Evolutionary conservation across 2,888 invertebrate species (phyloP).

Genomic region (Andrena dorsata): DNA sequence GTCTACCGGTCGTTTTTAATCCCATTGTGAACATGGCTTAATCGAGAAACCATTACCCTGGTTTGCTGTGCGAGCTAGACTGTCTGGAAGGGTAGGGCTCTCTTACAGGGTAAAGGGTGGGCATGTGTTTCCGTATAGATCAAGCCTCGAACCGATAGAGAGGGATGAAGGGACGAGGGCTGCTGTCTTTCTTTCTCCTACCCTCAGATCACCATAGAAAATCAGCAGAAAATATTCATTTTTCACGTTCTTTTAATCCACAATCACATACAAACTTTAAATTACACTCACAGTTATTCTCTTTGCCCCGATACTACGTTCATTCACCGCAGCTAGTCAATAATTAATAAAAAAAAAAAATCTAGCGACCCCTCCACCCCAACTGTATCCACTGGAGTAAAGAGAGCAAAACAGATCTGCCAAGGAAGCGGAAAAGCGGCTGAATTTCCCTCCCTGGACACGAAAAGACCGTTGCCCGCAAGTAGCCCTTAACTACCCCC

Average conservation of each 20-base stretch:
- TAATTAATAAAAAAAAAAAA: too few species aligned
- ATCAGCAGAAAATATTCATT: background rate
- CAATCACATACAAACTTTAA: too few species aligned
- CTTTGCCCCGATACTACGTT: fast-evolving
- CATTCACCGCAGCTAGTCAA: too few species aligned
- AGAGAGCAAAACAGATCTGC: background rate
- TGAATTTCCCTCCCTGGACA: constrained; percentile 17
- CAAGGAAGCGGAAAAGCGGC: constrained; percentile 2
- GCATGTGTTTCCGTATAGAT: constrained; percentile 77
- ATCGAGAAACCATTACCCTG: constrained; percentile 83
- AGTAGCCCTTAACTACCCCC: constrained; percentile 65
- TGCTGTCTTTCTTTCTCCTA: constrained; percentile 44
- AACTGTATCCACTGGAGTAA: background rate
- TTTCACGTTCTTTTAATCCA: too few species aligned
- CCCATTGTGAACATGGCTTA: constrained; percentile 84
- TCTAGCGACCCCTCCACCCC: too few species aligned
- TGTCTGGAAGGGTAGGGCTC: constrained; percentile 75
- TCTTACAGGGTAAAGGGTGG: constrained; percentile 72
- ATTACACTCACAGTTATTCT: too few species aligned
- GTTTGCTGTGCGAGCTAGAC: constrained; percentile 79
- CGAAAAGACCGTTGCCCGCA: constrained; percentile 37
- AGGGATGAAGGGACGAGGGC: constrained; percentile 52
- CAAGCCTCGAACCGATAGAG: constrained; percentile 64
- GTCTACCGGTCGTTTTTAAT: constrained; percentile 83
- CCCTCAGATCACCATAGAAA: constrained; percentile 13